Percentiles rank a stretch among this genome's conserved stretches.
phyloP scores from a whole-genome alignment of 2,113 vertebrate genomes.

The Cyprinodon tularosa region DNA sequence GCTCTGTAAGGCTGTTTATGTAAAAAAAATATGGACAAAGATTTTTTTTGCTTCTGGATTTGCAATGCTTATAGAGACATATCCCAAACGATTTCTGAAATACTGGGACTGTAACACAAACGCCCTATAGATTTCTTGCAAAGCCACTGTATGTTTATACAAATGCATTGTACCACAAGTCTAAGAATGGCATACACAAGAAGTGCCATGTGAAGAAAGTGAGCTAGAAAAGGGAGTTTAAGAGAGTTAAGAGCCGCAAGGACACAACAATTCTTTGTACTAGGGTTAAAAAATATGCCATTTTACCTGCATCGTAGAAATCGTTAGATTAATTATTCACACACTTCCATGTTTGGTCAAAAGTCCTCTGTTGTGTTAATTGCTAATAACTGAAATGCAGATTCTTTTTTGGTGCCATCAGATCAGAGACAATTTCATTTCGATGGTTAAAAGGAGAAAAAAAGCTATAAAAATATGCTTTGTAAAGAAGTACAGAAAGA shows the following conservation, averaged over 20 bases:
- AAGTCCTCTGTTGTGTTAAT: not conserved
- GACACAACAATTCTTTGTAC: not conserved
- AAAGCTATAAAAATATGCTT: not conserved
- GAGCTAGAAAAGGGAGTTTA: not conserved
- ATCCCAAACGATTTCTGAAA: not conserved
- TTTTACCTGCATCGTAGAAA: not conserved
- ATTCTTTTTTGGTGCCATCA: not conserved
- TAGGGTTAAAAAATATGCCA: not conserved
- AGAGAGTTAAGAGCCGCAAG: not conserved
- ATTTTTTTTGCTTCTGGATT: not conserved
- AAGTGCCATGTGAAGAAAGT: not conserved
- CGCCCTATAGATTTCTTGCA: not conserved
- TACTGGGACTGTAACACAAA: not conserved
- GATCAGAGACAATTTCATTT: not conserved
- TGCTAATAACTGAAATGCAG: not conserved
- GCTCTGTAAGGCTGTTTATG: not conserved
- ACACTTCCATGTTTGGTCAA: conserved; percentile 7
- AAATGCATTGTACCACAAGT: not conserved
- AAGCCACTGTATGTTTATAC: not conserved
- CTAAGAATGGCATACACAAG: not conserved
- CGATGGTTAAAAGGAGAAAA: not conserved
- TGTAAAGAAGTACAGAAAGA: not conserved
- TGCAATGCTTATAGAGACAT: not conserved
- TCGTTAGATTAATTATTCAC: conserved; percentile 19
- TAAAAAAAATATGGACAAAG: not conserved